Percentiles rank a stretch among this genome's conserved stretches.
Evolutionary conservation across 1,140 invertebrate genomes (phyloP).

Genomic region (Uloborus diversus): DNA sequence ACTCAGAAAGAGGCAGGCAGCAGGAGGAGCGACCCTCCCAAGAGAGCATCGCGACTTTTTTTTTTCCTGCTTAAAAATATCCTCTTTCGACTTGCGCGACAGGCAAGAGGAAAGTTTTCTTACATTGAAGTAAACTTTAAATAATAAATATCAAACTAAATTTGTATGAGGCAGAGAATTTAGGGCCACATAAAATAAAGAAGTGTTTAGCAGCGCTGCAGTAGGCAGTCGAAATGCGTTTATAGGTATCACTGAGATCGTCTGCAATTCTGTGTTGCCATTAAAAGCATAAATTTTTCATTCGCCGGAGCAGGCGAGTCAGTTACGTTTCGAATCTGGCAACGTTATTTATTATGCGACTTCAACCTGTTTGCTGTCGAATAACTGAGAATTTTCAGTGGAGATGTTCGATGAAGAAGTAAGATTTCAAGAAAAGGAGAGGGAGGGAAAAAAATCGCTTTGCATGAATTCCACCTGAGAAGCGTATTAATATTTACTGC

Average conservation of each 20-base stretch:
- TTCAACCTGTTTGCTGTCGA: conserved; percentile 46
- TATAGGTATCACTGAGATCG: conserved; percentile 45
- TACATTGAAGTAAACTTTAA: conserved; percentile 14
- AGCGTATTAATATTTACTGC: conserved; percentile 52
- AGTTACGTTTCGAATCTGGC: conserved; percentile 34
- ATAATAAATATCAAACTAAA: conserved; percentile 50
- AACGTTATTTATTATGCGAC: conserved; percentile 35
- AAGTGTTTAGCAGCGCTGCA: conserved; percentile 23
- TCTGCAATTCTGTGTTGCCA: conserved; percentile 13
- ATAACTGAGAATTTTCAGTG: conserved; percentile 13
- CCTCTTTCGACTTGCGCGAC: conserved; percentile 18
- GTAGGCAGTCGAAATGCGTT: conserved; percentile 20
- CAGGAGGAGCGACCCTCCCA: conserved; percentile 30
- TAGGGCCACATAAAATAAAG: neutral
- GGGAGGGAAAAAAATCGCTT: neutral
- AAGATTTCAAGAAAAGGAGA: neutral
- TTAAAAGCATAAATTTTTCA: conserved; percentile 24
- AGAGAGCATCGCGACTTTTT: conserved; percentile 50
- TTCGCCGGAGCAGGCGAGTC: conserved; percentile 11
- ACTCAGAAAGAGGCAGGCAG: neutral
- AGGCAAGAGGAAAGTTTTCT: neutral
- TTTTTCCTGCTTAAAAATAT: conserved; percentile 41
- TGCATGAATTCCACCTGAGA: conserved; percentile 5
- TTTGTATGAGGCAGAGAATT: conserved; percentile 17
- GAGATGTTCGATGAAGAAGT: conserved; percentile 37